Percentiles rank a stretch among this genome's conserved stretches.
Evolutionary conservation across 2,888 invertebrate species (phyloP).

Genomic region (Entomobrya multifasciata): DNA sequence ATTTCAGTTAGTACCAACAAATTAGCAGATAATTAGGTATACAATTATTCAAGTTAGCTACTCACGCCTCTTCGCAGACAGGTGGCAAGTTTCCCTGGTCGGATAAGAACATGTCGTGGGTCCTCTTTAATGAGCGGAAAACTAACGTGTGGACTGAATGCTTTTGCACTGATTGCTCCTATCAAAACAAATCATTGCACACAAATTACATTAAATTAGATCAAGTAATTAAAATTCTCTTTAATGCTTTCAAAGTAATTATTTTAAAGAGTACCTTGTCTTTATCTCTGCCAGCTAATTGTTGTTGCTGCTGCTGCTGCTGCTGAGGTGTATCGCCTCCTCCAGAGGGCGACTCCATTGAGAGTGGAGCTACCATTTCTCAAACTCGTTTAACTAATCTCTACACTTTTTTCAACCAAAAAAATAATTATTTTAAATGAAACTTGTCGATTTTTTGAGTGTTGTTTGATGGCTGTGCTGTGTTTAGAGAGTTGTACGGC

Average conservation of each 20-base stretch:
- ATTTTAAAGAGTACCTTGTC: conserved; percentile 52
- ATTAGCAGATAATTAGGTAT: too few species aligned
- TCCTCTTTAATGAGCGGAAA: conserved; percentile 97
- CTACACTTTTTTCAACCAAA: too few species aligned
- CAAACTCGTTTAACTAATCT: not conserved
- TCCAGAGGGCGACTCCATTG: not conserved
- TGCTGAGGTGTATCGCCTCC: conserved; percentile 64
- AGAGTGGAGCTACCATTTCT: conserved; percentile 18
- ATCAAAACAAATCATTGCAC: conserved; percentile 5
- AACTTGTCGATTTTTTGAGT: not conserved
- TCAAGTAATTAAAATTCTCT: too few species aligned
- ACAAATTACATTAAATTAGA: not conserved
- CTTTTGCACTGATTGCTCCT: conserved; percentile 87
- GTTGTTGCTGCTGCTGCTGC: conserved; percentile 33
- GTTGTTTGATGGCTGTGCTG: too few species aligned
- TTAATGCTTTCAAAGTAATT: too few species aligned
- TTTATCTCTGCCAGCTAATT: not conserved
- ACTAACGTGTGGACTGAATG: conserved; percentile 98
- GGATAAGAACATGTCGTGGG: conserved; percentile 97
- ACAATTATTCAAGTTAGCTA: too few species aligned
- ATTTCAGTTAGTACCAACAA: too few species aligned
- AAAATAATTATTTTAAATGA: too few species aligned
- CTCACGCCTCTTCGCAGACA: conserved; percentile 90
- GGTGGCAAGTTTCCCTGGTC: conserved; percentile 93
- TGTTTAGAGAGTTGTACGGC: too few species aligned